Evolutionary conservation across 2,888 invertebrate genomes (phyloP).

Genomic region (Tholera decimalis): DNA sequence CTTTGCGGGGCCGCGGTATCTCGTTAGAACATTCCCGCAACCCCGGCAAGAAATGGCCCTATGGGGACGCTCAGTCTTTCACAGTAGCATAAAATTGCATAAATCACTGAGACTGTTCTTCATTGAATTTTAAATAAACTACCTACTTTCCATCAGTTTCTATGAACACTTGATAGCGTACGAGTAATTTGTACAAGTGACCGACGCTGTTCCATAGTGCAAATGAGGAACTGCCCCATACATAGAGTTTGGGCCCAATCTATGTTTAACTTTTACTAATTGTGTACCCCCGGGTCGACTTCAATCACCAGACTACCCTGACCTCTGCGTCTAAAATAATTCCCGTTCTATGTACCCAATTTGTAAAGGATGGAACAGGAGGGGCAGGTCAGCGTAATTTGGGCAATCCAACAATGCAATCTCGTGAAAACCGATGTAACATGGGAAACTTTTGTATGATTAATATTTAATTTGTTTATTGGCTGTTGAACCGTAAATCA

Average conservation of each 20-base stretch:
- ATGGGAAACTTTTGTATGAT: constrained; percentile 79
- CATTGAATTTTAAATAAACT: no score
- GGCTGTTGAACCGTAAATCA: constrained; percentile 53
- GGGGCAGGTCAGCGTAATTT: constrained; percentile 61
- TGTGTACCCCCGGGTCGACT: constrained; percentile 81
- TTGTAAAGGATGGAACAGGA: constrained; percentile 35
- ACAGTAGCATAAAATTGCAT: no score
- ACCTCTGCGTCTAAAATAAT: constrained; percentile 49
- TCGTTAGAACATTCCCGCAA: no score
- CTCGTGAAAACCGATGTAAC: constrained; percentile 77
- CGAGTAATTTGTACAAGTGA: constrained; percentile 42
- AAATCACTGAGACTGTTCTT: no score
- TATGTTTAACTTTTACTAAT: constrained; percentile 87
- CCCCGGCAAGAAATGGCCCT: no score
- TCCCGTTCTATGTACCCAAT: constrained; percentile 5
- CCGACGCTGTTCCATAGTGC: constrained; percentile 66
- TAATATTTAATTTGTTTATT: constrained; percentile 82
- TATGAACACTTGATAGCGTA: constrained; percentile 12
- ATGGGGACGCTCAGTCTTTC: no score
- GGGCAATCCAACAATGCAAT: constrained; percentile 72
- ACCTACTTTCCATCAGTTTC: not conserved
- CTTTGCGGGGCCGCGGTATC: no score
- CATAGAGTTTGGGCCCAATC: constrained; percentile 76
- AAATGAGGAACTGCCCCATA: constrained; percentile 78
- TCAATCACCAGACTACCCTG: constrained; percentile 69